Base-by-base conservation (phyloP, 1,140 invertebrate species). In the Diachasma alloeum region DNA sequence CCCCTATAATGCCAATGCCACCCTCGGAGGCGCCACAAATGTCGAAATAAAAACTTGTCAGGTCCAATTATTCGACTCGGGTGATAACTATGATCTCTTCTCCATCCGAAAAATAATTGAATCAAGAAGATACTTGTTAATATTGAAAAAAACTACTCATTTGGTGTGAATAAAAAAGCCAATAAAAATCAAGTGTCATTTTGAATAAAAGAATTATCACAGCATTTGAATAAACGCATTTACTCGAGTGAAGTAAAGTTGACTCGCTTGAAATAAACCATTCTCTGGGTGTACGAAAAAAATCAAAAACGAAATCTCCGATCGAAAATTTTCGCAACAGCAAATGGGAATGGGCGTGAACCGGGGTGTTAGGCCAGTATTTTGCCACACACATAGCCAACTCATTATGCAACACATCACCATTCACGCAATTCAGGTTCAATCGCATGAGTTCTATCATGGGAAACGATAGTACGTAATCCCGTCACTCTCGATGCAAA, bases 351-450 rank as follows among this genome's bases (percentile, higher is more conserved):
- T n/a, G 53, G 63, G 59, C 42, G 36, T 74, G 44, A 42, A 42
- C 53, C n/a, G 11, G 24, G 15, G 59, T 63, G 59, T 63, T 63
- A 26, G 59, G 59, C 59, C 59, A 63, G 24, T 63, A 15, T 63
- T 63, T 63, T 63, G 59, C 59, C 59, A 24, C 59, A 63, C 59
- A 63, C 1, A 56, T 72, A 17, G 31, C 46, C 42, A 19, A 17
- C 42, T 74, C 42, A 78, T 83, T 83, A 84, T 82, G 83, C 83
- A 83, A 83, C 13, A 46, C 66, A 68, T 77, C 75, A 80, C 74
- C 67, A 79, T 79, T 84, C 81, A 84, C 79, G 83, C 83, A 84
- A 84, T 80, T 82, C 80, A 73, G 80, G 81, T 80, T 77, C 24
- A 76, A 83, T 83, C 81, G 56, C 73, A 67, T 74, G 53, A 66